phyloP scores from a whole-genome alignment of 2,113 vertebrate genomes.

The Chaenogobius annularis region DNA sequence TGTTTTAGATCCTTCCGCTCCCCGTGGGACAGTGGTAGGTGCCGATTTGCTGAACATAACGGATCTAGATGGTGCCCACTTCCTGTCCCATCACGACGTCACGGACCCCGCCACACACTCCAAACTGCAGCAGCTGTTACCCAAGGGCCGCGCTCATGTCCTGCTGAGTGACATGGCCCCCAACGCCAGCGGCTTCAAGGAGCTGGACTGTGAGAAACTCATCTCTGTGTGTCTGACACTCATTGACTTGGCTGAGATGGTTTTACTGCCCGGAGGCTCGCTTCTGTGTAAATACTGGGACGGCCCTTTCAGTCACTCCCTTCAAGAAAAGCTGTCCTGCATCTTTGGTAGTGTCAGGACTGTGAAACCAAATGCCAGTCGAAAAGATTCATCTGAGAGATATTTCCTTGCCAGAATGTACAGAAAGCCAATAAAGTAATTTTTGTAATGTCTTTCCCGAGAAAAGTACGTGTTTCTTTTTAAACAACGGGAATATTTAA shows the following conservation, averaged over 20 bases:
- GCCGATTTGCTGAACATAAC: conserved; percentile 84
- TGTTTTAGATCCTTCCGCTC: conserved; percentile 74
- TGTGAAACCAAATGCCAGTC: conserved; percentile 88
- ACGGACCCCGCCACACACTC: conserved; percentile 69
- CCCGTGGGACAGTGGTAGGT: conserved; percentile 85
- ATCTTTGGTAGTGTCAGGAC: conserved; percentile 78
- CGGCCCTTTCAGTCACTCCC: conserved; percentile 71
- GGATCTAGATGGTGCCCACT: conserved; percentile 86
- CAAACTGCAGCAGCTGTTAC: conserved; percentile 80
- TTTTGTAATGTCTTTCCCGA: background rate
- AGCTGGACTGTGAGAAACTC: conserved; percentile 88
- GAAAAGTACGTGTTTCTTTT: background rate
- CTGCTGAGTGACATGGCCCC: conserved; percentile 96
- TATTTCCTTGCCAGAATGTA: conserved; percentile 85
- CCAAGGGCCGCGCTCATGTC: conserved; percentile 79
- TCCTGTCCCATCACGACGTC: conserved; percentile 82
- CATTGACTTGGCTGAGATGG: conserved; percentile 74
- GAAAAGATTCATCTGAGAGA: conserved; percentile 88
- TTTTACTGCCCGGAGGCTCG: conserved; percentile 79
- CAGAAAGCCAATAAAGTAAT: conserved; percentile 44
- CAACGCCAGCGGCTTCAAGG: conserved; percentile 87
- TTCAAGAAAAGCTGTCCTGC: conserved; percentile 77
- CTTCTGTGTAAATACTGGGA: conserved; percentile 95
- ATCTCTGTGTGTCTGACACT: conserved; percentile 81
- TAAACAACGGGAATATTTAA: background rate